Conservation (phyloP, 2,113 vertebrate species). For the Saccopteryx bilineata region DNA sequence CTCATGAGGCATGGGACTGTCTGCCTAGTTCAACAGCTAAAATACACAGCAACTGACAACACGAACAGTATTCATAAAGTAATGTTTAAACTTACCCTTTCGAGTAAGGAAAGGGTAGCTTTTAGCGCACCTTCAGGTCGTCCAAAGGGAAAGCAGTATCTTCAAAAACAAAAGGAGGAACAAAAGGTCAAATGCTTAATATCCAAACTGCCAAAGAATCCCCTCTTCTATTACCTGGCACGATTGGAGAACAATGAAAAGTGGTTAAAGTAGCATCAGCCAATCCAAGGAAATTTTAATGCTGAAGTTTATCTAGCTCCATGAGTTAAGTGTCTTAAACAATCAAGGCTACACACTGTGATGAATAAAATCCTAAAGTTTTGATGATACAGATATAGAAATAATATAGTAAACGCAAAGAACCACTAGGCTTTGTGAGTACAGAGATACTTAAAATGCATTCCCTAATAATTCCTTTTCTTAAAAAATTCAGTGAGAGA, state of each 20-base stretch:
- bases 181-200: conserved; percentile 28
- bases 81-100: conserved; percentile 91
- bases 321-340: neutral
- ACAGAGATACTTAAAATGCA: neutral
- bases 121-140: conserved; percentile 98
- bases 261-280: neutral
- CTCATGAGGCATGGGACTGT: neutral
- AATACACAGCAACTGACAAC: neutral
- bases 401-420: neutral
- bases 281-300: neutral
- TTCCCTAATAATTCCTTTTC: neutral
- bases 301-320: neutral
- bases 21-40: conserved; percentile 8
- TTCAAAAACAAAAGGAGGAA: conserved; percentile 84
- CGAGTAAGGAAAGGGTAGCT: conserved; percentile 97
- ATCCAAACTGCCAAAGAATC: neutral
- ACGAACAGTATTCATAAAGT: neutral
- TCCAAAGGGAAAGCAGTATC: conserved; percentile 99
- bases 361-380: neutral
- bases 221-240: neutral
- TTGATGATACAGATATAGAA: neutral
- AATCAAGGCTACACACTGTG: neutral
- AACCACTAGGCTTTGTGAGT: neutral
- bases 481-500: neutral
- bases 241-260: neutral